Evolutionary conservation across 1,140 invertebrate species (phyloP).

Genomic region (Dreissena rostriformis): DNA sequence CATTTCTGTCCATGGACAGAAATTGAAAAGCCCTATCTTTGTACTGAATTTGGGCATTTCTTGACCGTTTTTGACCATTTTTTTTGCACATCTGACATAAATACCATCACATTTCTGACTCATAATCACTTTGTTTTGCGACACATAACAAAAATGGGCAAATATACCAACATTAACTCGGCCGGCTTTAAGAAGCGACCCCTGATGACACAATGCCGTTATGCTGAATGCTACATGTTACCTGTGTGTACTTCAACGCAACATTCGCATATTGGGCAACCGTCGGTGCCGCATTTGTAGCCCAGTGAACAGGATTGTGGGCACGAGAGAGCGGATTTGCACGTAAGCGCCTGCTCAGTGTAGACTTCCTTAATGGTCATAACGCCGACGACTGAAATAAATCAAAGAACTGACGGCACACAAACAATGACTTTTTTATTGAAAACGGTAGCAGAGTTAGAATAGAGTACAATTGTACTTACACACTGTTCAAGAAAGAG

Average conservation of each 20-base stretch:
- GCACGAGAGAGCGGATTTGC: conserved; percentile 57
- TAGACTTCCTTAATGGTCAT: conserved; percentile 54
- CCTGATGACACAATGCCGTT: neutral
- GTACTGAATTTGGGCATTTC: too few species aligned
- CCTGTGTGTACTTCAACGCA: conserved; percentile 49
- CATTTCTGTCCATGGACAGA: too few species aligned
- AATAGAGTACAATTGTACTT: too few species aligned
- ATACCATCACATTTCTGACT: too few species aligned
- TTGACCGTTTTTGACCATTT: too few species aligned
- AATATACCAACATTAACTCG: too few species aligned
- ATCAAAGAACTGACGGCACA: neutral
- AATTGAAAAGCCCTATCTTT: too few species aligned
- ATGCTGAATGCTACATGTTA: neutral
- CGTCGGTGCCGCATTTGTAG: conserved; percentile 65
- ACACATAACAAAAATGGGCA: too few species aligned
- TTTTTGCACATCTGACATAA: too few species aligned
- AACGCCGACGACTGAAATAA: conserved; percentile 56
- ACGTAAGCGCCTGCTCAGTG: conserved; percentile 54
- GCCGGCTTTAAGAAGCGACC: neutral
- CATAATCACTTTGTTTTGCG: too few species aligned
- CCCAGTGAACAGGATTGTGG: conserved; percentile 60
- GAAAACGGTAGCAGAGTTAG: too few species aligned
- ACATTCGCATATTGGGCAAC: conserved; percentile 65
- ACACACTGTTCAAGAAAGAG: too few species aligned
- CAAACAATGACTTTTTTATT: neutral